Base-by-base conservation (phyloP, 2,888 invertebrate species). In the Mayetiola destructor region DNA sequence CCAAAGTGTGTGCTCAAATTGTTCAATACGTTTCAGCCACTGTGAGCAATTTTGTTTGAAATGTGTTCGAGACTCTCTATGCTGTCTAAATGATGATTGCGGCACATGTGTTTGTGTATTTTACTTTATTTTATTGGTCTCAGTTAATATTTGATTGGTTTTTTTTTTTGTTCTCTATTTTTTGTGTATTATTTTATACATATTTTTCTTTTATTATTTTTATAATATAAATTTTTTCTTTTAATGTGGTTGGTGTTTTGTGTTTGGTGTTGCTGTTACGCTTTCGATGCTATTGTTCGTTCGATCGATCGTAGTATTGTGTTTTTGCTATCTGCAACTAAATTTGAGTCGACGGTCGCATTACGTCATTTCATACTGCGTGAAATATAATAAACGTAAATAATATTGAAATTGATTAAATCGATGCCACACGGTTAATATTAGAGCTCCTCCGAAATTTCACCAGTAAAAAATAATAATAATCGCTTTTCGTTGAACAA, bases 331-430 rank as follows among this genome's bases (percentile, higher is more conserved):
- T 42, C 27, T 48, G n/a, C 27, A 27, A 27, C 48, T 48, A 48
- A 27, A 48, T 48, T 48, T 48, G 27, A 48, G 48, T 48, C 48
- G 48, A 48, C 48, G 48, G 48, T 48, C 48, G n/a, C 27, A 48
- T 48, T 48, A 48, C 48, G 48, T 48, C 48, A 48, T 48, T 48
- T 48, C 27, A 27, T 27, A 48, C 48, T 48, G 48, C 27, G 48
- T 48, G 48, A 48, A 48, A 48, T 27, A 48, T 48, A 48, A 48
- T 48, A 48, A 48, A 48, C 48, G 27, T 48, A 42, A 42, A 42
- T 42, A 48, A 48, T 48, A 48, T 48, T 48, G 48, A 48, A 48
- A 48, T 48, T 48, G 48, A 48, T 48, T 48, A 48, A 48, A 48
- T 48, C 48, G 48, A 48, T 48, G 48, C 48, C 48, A 48, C 48